These are phyloP conservation scores for Anolis carolinensis DNA, from an alignment of 2,113 vertebrate genomes.

Conservation along the genomic window DNA sequence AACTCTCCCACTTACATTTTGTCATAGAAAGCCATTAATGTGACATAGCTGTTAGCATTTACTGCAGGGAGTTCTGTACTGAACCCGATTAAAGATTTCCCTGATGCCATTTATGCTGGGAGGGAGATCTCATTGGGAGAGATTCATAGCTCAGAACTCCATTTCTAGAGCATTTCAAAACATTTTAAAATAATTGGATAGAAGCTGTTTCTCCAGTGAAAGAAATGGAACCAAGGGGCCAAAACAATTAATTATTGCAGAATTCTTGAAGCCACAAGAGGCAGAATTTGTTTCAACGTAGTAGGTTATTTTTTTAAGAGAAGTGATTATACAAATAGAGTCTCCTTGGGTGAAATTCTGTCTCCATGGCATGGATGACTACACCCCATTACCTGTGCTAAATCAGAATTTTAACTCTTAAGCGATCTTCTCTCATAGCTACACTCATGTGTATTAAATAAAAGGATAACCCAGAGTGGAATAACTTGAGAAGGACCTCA, in stretches of 20 bases:
- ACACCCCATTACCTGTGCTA: neutral
- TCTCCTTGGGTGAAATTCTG: neutral
- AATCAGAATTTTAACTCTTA: neutral
- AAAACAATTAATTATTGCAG: neutral
- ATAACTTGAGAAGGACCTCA: constrained; percentile 9
- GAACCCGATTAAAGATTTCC: constrained; percentile 21
- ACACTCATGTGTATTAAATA: neutral
- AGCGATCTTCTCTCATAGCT: neutral
- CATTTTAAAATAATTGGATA: neutral
- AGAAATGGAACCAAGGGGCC: constrained; percentile 18
- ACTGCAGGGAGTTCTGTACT: constrained; percentile 14
- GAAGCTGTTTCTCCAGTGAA: constrained; percentile 23
- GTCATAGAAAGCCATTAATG: constrained; percentile 15
- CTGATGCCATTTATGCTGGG: neutral
- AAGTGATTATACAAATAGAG: neutral
- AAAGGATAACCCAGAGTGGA: neutral
- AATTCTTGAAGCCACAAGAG: neutral
- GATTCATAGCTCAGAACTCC: constrained; percentile 6
- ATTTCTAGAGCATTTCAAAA: constrained; percentile 15
- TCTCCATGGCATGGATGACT: neutral
- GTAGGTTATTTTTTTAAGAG: neutral
- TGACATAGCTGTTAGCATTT: constrained; percentile 13
- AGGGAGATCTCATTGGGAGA: constrained; percentile 9
- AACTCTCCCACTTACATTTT: neutral
- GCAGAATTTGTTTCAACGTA: constrained; percentile 13